Evolutionary conservation across 2,113 vertebrate genomes (phyloP).

Genomic region (Sinosuthora webbiana): DNA sequence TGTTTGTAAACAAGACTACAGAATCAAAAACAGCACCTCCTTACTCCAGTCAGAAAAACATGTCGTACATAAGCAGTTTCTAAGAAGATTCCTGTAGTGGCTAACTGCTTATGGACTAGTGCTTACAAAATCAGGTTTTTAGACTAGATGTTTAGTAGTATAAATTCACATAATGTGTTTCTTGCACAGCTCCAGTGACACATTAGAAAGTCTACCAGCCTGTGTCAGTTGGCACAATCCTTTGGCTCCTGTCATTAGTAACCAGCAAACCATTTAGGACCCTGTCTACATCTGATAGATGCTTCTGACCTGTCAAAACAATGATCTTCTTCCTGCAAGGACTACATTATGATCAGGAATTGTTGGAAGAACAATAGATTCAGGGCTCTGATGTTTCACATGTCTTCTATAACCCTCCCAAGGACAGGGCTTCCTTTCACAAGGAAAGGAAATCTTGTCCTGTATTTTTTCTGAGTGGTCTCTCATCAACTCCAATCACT

Average conservation of each 20-base stretch:
- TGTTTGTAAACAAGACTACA: background rate
- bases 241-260: background rate
- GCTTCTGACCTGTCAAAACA: background rate
- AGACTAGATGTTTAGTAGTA: background rate
- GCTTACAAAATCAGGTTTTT: background rate
- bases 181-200: background rate
- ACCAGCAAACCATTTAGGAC: background rate
- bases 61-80: background rate
- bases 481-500: accelerated
- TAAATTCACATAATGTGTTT: background rate
- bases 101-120: background rate
- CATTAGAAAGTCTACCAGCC: background rate
- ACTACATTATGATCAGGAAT: background rate
- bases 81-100: background rate
- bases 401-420: background rate
- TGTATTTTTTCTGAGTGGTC: background rate
- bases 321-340: background rate
- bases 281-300: background rate
- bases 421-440: background rate
- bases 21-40: accelerated
- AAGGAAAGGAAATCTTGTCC: background rate
- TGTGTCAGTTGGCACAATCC: background rate
- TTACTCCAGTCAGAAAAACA: background rate
- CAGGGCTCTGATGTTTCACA: accelerated
- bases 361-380: background rate